A percentile compares a stretch with the other conserved stretches of the same genome.
Evolutionary conservation across 2,113 vertebrate genomes (phyloP).

Genomic region (Prochilodus magdalenae): DNA sequence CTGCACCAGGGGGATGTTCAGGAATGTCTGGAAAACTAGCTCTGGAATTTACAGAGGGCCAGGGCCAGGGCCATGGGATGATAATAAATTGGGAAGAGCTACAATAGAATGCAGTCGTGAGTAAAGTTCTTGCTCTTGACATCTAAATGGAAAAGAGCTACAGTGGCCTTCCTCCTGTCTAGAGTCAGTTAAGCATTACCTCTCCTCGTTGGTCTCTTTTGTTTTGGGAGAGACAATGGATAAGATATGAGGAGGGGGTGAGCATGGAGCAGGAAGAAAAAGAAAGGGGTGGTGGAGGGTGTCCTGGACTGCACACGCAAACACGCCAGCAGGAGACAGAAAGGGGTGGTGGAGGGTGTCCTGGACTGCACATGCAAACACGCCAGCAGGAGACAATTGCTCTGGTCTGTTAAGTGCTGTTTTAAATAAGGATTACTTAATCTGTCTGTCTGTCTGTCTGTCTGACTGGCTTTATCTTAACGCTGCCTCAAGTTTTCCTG

Average conservation of each 20-base stretch:
- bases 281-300: slow-evolving; percentile 34
- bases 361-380: slow-evolving; percentile 29
- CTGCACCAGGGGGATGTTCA: slow-evolving; percentile 64
- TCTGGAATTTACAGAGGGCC: slow-evolving; percentile 61
- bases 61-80: slow-evolving; percentile 28
- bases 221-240: slow-evolving; percentile 42
- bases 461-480: slow-evolving; percentile 61
- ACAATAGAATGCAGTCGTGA: slow-evolving; percentile 16
- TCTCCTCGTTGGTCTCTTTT: slow-evolving; percentile 13
- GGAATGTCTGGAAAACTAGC: slow-evolving; percentile 74
- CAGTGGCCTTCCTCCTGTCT: slow-evolving; percentile 20
- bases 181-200: slow-evolving; percentile 17
- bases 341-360: slow-evolving; percentile 24
- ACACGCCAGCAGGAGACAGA: slow-evolving; percentile 43
- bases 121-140: not conserved
- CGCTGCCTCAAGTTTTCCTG: slow-evolving; percentile 64
- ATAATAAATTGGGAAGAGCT: slow-evolving; percentile 31
- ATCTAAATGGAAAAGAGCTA: not conserved
- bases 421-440: slow-evolving; percentile 71
- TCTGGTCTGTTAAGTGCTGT: slow-evolving; percentile 55
- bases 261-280: slow-evolving; percentile 22
- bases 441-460: slow-evolving; percentile 66
- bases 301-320: slow-evolving; percentile 17
- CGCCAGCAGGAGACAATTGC: slow-evolving; percentile 42
- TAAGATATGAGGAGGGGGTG: slow-evolving; percentile 41